phyloP scores from a whole-genome alignment of 2,888 invertebrate genomes.

The Magallana nippona region DNA sequence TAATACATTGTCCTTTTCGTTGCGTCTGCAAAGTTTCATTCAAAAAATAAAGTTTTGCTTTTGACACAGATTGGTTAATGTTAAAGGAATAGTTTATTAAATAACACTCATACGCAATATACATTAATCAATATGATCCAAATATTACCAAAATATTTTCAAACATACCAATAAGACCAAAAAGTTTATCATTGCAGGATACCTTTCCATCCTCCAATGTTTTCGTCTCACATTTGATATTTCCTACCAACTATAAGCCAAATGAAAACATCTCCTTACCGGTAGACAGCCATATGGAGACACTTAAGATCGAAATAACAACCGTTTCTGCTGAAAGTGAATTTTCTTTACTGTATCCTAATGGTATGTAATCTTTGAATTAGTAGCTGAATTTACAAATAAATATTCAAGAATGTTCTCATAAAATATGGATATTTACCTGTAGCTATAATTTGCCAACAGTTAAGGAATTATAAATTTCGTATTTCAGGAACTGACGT shows the following conservation, averaged over 20 bases:
- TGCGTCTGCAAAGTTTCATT: no score
- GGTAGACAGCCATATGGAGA: background rate
- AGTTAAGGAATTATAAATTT: background rate
- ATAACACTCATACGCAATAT: no score
- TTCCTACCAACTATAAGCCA: background rate
- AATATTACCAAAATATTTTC: no score
- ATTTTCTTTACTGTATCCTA: slow-evolving; percentile 4
- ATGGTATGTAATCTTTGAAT: background rate
- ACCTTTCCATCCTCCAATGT: slow-evolving; percentile 28
- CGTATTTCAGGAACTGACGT: background rate
- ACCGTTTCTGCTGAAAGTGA: background rate
- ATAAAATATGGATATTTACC: no score
- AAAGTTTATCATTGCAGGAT: background rate
- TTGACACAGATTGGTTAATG: no score
- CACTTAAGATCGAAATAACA: background rate
- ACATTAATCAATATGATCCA: no score
- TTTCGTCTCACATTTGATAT: background rate
- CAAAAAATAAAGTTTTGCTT: no score
- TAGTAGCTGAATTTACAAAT: no score
- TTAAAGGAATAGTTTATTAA: no score
- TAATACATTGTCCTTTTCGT: no score
- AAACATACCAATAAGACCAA: no score
- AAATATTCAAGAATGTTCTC: background rate
- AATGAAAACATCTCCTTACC: background rate
- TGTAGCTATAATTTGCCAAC: no score